A percentile compares a stretch with the other conserved stretches of the same genome.
These are phyloP conservation scores for Ochlodes sylvanus DNA, from an alignment of 2,888 invertebrate genomes.

Conservation along the genomic window DNA sequence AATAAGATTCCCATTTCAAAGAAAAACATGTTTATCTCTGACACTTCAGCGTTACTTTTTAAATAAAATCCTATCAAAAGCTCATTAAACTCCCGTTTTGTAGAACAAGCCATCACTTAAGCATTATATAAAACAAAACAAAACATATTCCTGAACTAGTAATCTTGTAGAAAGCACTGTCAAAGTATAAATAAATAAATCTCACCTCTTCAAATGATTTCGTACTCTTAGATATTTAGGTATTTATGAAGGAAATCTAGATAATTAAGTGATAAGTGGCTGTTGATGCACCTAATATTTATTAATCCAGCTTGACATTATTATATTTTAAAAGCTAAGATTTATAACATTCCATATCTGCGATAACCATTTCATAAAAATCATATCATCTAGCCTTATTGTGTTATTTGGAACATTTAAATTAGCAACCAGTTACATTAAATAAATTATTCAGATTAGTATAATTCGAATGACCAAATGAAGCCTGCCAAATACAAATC, in stretches of 20 bases:
- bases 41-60: constrained; percentile 21
- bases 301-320: too few relatives aligned
- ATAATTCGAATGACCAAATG: constrained; percentile 16
- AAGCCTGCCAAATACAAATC: constrained; percentile 21
- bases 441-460: constrained; percentile 26
- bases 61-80: constrained; percentile 16
- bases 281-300: too few relatives aligned
- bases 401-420: constrained; percentile 6
- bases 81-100: constrained; percentile 2
- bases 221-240: too few relatives aligned
- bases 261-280: too few relatives aligned
- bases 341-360: not conserved
- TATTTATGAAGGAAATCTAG: too few relatives aligned
- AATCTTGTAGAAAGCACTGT: constrained; percentile 5
- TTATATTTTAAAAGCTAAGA: not conserved
- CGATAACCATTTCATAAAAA: not conserved
- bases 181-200: not conserved
- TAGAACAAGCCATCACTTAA: not conserved
- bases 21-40: constrained; percentile 22
- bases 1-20: constrained; percentile 27
- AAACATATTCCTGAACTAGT: constrained; percentile 6
- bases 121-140: not conserved
- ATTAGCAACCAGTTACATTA: constrained; percentile 25
- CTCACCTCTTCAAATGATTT: not conserved
- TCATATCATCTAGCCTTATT: not conserved